phyloP scores from a whole-genome alignment of 1,140 invertebrate genomes.

The Lordiphosa stackelbergi region DNA sequence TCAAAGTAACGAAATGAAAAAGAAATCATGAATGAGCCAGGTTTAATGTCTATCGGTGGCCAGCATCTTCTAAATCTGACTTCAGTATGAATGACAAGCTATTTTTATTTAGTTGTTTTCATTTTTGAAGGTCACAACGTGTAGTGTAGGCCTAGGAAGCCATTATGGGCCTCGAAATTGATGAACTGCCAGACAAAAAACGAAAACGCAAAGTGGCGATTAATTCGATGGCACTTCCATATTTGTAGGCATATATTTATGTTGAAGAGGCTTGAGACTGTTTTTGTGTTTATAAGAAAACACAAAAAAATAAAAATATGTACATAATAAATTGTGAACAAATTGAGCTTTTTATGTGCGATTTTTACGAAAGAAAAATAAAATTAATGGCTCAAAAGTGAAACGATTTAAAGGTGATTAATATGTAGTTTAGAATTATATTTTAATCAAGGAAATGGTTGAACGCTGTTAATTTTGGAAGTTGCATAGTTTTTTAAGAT shows the following conservation, averaged over 20 bases:
- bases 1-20: slow-evolving; percentile 48
- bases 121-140: slow-evolving; percentile 42
- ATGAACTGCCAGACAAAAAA: slow-evolving; percentile 31
- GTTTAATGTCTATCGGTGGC: slow-evolving; percentile 27
- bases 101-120: slow-evolving; percentile 34
- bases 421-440: no score
- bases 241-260: slow-evolving; percentile 64
- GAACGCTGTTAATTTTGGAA: no score
- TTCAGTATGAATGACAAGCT: slow-evolving; percentile 47
- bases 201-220: slow-evolving; percentile 59
- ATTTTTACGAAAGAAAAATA: slow-evolving; percentile 7
- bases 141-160: slow-evolving; percentile 23
- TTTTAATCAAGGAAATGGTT: no score
- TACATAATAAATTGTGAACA: slow-evolving; percentile 56
- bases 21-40: slow-evolving; percentile 43
- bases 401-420: no score
- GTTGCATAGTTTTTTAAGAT: no score
- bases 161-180: slow-evolving; percentile 55
- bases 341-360: slow-evolving; percentile 32
- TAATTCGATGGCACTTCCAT: slow-evolving; percentile 72
- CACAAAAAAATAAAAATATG: slow-evolving; percentile 18
- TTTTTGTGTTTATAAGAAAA: slow-evolving; percentile 24
- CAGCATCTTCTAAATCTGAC: slow-evolving; percentile 45
- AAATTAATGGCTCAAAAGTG: slow-evolving; percentile 1
- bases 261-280: slow-evolving; percentile 31